Percentiles rank a stretch among this genome's conserved stretches.
Conservation (phyloP, 2,888 invertebrate species). For the Leucozona laternaria region DNA sequence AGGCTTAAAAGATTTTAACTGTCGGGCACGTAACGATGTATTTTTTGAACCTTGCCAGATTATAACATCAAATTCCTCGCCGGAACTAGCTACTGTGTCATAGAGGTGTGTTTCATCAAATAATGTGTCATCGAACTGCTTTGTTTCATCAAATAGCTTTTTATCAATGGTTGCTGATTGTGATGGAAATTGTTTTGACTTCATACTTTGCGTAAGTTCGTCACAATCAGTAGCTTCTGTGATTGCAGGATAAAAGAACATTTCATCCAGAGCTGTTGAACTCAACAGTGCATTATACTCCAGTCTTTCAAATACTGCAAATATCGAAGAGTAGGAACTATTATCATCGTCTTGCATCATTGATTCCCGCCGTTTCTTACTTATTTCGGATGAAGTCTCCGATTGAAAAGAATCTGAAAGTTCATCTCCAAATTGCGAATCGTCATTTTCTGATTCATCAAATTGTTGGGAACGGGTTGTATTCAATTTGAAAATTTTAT, state of each 20-base stretch:
- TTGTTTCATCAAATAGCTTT: background rate
- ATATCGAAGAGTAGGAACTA: constrained; percentile 3
- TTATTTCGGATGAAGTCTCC: background rate
- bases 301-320: constrained; percentile 20
- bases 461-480: too few relatives aligned
- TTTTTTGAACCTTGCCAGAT: background rate
- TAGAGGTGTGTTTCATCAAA: constrained; percentile 8
- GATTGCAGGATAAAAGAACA: constrained; percentile 20
- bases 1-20: background rate
- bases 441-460: background rate
- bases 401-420: background rate
- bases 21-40: background rate
- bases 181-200: background rate
- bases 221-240: background rate
- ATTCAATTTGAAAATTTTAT: constrained; percentile 3
- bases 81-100: constrained; percentile 16
- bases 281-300: background rate
- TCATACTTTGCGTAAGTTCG: background rate
- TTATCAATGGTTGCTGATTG: background rate
- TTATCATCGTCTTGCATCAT: background rate
- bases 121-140: background rate
- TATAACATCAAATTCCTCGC: background rate
- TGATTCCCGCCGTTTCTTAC: background rate
- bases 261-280: background rate
- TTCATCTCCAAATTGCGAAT: background rate